These are phyloP conservation scores for Troides aeacus DNA, from an alignment of 2,888 invertebrate species.

Conservation along the genomic window DNA sequence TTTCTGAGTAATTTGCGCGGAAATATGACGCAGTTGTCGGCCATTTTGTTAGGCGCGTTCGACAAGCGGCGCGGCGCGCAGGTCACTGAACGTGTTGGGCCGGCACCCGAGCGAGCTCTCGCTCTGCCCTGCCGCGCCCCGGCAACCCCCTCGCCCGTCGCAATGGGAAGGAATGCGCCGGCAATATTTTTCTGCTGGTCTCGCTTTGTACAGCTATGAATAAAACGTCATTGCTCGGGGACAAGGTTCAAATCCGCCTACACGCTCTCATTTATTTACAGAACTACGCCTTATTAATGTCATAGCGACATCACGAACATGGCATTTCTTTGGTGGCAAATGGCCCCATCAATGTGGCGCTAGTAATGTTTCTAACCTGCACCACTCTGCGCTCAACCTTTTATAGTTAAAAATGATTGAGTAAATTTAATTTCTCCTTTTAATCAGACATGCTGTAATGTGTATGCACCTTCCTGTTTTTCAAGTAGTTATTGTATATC, in stretches of 20 bases:
- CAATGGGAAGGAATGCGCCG: not conserved
- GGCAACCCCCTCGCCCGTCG: not conserved
- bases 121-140: conserved; percentile 23
- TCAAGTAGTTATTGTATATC: too few relatives aligned
- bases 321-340: too few relatives aligned
- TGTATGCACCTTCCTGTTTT: too few relatives aligned
- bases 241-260: not conserved
- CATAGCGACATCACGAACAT: too few relatives aligned
- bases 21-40: conserved; percentile 51
- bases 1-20: conserved; percentile 58
- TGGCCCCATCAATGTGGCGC: too few relatives aligned
- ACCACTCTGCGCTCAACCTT: too few relatives aligned
- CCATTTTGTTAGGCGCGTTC: conserved; percentile 49
- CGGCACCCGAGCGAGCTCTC: conserved; percentile 28
- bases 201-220: not conserved
- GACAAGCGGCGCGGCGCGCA: conserved; percentile 63
- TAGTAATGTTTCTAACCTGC: too few relatives aligned
- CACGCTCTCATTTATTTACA: not conserved
- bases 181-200: not conserved
- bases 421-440: too few relatives aligned
- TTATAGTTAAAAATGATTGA: too few relatives aligned
- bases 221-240: not conserved
- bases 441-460: too few relatives aligned
- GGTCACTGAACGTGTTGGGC: conserved; percentile 49
- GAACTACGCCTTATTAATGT: too few relatives aligned